Percentiles rank a stretch among this genome's conserved stretches.
phyloP scores from a whole-genome alignment of 2,113 vertebrate genomes.

The Carassius carassius region DNA sequence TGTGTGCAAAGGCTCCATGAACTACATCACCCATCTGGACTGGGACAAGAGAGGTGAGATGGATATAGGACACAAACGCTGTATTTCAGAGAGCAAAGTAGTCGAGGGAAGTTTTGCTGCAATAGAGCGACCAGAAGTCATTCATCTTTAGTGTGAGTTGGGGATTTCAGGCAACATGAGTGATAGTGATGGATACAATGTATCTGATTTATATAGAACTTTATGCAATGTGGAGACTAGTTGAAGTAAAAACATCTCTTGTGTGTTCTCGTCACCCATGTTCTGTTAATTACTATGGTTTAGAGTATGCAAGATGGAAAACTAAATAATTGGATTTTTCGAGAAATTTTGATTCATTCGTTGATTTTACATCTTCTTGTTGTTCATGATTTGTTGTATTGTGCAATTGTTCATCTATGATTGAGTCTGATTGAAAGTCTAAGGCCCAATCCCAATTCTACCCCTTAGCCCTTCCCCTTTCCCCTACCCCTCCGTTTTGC shows the following conservation, averaged over 20 bases:
- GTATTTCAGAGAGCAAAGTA: not conserved
- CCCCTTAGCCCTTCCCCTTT: too few relatives aligned
- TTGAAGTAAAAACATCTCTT: not conserved
- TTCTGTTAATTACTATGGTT: not conserved
- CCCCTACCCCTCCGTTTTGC: too few relatives aligned
- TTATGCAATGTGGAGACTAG: not conserved
- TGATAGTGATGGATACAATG: not conserved
- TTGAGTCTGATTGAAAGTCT: too few relatives aligned
- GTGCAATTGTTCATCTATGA: too few relatives aligned
- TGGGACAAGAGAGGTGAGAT: slow-evolving; percentile 89
- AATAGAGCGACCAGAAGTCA: not conserved
- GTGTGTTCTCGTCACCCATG: not conserved
- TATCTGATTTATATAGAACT: not conserved
- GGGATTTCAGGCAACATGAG: not conserved
- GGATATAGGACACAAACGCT: not conserved
- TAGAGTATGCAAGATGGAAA: not conserved
- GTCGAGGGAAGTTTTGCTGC: not conserved
- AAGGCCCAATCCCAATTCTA: too few relatives aligned
- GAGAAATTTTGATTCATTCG: not conserved
- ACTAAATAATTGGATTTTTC: not conserved
- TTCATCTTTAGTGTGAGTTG: not conserved
- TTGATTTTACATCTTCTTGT: not conserved
- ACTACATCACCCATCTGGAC: slow-evolving; percentile 93
- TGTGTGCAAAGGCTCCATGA: slow-evolving; percentile 92
- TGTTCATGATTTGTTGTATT: not conserved